Base-by-base conservation (phyloP, 2,888 invertebrate genomes). In the Dione vanillae region DNA sequence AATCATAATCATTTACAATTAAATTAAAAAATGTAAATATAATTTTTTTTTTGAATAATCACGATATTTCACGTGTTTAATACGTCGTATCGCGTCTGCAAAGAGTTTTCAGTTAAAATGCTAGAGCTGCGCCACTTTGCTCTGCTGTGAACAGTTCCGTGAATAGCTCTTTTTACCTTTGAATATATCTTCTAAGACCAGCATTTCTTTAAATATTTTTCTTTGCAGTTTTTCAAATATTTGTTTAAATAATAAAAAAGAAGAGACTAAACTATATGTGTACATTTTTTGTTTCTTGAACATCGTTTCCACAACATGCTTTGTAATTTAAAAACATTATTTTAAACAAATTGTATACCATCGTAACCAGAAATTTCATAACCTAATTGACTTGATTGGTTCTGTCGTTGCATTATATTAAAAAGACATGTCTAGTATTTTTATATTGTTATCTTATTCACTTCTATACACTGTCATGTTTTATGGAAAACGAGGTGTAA, bases 61-160 rank as follows among this genome's bases (percentile, higher is more conserved):
- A 35, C 19, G 64, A 64, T 49, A 47, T 5, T 47, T 64, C 12
- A 64, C 35, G 37, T 64, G 37, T 49, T 11, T 47, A 64, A 11
- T 40, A 43, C 51, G 43, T 45, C 51, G 41, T 41, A 68, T 52
- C 51, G 35, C 41, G 61, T 41, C 19, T 37, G 45, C 45, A 68
- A 62, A 52, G 54, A n/a, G 45, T 54, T 69, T 62, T 47, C 62
- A 69, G 62, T 54, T 62, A 69, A 69, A 64, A 52, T 19, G 54
- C 61, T 54, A 43, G 20, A 67, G 62, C 68, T 47, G 35, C 54
- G 68, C 62, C 68, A 69, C 62, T 62, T 68, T 47, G 62, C 64
- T 64, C 49, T 40, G 49, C 37, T 14, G 19, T 64, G 49, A 64
- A 64, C 47, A 40, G 19, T 20, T 43, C 11, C 16, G 11, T 64